These are phyloP conservation scores for Bambusicola thoracicus DNA, from an alignment of 2,113 vertebrate species.

Conservation along the genomic window DNA sequence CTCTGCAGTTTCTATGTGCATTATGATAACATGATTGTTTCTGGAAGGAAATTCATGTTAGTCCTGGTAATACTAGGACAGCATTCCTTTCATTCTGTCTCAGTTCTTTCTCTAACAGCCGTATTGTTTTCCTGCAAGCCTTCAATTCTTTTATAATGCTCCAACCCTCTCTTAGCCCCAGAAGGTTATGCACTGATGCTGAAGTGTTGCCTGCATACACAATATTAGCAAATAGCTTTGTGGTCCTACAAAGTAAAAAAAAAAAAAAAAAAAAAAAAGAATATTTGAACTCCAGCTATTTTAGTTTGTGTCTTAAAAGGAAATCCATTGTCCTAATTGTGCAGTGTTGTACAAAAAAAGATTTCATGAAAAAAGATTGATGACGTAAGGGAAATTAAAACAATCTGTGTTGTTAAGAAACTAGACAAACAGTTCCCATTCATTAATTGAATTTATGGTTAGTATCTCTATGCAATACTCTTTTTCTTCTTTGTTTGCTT, in stretches of 20 bases:
- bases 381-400: not conserved
- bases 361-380: not conserved
- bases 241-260: not conserved
- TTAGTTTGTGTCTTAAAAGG: constrained; percentile 15
- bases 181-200: not conserved
- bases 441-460: not conserved
- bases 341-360: not conserved
- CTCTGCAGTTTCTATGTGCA: not conserved
- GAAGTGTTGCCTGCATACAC: not conserved
- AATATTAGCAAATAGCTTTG: not conserved
- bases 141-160: not conserved
- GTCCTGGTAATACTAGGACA: not conserved
- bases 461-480: not conserved
- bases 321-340: not conserved
- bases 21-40: not conserved
- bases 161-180: not conserved
- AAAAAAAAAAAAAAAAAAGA: not conserved
- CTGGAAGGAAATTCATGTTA: not conserved
- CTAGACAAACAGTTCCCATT: not conserved
- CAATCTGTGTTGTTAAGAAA: not conserved
- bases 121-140: not conserved
- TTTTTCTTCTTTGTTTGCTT: not conserved
- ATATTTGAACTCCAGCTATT: not conserved
- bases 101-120: not conserved
- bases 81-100: not conserved